These are phyloP conservation scores for Ophioninae sp. DNA, from an alignment of 2,888 invertebrate genomes.

Conservation along the genomic window DNA sequence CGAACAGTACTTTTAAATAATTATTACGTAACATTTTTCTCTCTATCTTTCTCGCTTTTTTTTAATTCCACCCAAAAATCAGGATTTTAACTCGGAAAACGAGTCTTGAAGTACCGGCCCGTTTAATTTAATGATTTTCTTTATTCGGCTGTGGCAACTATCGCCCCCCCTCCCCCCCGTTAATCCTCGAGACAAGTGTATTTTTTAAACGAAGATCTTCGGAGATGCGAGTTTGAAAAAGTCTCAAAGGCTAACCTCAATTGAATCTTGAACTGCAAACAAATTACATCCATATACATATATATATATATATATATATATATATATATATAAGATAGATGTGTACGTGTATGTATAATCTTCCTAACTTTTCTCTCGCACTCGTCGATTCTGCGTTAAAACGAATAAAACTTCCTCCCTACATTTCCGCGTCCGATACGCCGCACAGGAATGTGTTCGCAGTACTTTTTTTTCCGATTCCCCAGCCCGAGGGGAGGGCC, in stretches of 20 bases:
- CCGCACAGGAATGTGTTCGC: background rate
- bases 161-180: no score
- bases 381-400: slow-evolving; percentile 15
- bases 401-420: background rate
- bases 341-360: slow-evolving; percentile 9
- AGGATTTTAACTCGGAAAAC: background rate
- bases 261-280: slow-evolving; percentile 21
- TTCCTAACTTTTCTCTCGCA: slow-evolving; percentile 23
- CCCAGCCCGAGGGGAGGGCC: slow-evolving; percentile 5
- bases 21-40: no score
- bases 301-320: slow-evolving; percentile 3
- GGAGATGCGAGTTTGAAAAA: slow-evolving; percentile 23
- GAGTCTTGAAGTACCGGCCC: slow-evolving; percentile 12
- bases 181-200: slow-evolving; percentile 6
- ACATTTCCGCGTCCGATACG: slow-evolving; percentile 28
- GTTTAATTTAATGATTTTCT: slow-evolving; percentile 18
- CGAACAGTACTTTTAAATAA: slow-evolving; percentile 2
- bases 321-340: slow-evolving; percentile 15
- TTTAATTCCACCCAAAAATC: background rate
- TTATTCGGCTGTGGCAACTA: slow-evolving; percentile 60
- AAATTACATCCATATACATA: slow-evolving; percentile 13
- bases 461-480: slow-evolving; percentile 22
- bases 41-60: slow-evolving; percentile 2
- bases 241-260: slow-evolving; percentile 53
- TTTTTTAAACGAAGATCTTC: slow-evolving; percentile 11